A percentile compares a stretch with the other conserved stretches of the same genome.
These are phyloP conservation scores for Drosophila nannoptera DNA, from an alignment of 1,140 invertebrate species.

Conservation along the genomic window DNA sequence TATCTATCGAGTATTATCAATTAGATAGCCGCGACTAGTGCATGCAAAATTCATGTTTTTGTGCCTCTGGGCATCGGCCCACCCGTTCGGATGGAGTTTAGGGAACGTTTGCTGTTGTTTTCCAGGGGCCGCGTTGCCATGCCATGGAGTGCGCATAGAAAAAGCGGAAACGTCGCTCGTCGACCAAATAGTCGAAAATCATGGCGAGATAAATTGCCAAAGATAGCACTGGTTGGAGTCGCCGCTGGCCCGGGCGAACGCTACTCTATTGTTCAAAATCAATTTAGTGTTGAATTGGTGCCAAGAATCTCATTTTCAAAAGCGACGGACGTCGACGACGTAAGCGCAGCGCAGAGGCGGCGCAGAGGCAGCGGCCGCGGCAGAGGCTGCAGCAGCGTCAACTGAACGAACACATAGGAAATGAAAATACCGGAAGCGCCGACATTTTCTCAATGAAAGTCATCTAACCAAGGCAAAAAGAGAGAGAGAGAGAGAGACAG, in stretches of 20 bases:
- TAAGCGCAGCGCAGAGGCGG: not conserved
- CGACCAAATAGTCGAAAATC: slow-evolving; percentile 57
- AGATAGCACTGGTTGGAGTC: slow-evolving; percentile 55
- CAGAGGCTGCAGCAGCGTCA: slow-evolving; percentile 8
- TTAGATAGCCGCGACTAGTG: slow-evolving; percentile 13
- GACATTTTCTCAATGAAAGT: slow-evolving; percentile 47
- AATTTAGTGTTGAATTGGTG: slow-evolving; percentile 73
- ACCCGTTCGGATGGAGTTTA: slow-evolving; percentile 15
- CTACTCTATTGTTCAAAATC: slow-evolving; percentile 64
- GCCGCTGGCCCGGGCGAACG: slow-evolving; percentile 11
- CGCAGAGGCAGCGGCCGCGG: not conserved
- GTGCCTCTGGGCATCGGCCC: too few relatives aligned
- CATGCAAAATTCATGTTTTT: slow-evolving; percentile 23
- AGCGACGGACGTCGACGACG: slow-evolving; percentile 17
- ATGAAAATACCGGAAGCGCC: slow-evolving; percentile 56
- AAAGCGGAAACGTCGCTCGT: slow-evolving; percentile 53
- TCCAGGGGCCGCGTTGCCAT: slow-evolving; percentile 1
- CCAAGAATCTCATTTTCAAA: slow-evolving; percentile 63
- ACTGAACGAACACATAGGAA: slow-evolving; percentile 42
- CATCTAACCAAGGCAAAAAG: slow-evolving; percentile 27
- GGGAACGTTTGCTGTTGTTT: slow-evolving; percentile 19
- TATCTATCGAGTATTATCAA: slow-evolving; percentile 2
- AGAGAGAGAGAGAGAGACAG: not conserved
- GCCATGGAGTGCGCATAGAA: slow-evolving; percentile 11
- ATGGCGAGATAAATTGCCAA: slow-evolving; percentile 70